Percentiles rank a stretch among this genome's conserved stretches.
These are phyloP conservation scores for Mesitornis unicolor DNA, from an alignment of 2,113 vertebrate genomes.

Conservation along the genomic window DNA sequence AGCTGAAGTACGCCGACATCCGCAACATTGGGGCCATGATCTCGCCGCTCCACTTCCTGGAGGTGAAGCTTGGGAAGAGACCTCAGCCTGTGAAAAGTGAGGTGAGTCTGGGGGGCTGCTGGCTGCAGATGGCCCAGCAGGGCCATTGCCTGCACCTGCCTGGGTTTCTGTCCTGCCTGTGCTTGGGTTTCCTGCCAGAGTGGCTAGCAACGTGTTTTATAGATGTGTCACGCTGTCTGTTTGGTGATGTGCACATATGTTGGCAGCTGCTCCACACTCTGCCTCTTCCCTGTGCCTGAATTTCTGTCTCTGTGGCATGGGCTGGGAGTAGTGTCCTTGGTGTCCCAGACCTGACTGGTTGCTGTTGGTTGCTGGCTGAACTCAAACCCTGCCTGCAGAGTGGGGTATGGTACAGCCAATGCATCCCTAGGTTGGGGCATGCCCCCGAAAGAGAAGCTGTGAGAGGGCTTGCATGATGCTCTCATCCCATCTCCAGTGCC, in stretches of 20 bases:
- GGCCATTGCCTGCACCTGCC: not conserved
- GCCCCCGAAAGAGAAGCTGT: rapidly evolving
- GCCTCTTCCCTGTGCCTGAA: not conserved
- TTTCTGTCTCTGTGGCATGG: not conserved
- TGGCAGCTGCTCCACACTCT: not conserved
- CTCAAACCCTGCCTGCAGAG: not conserved
- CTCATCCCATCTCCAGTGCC: not conserved
- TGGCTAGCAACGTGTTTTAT: rapidly evolving
- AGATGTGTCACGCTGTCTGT: not conserved
- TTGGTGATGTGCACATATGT: rapidly evolving
- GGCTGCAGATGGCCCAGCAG: not conserved
- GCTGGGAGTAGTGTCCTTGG: not conserved
- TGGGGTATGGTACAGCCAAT: not conserved
- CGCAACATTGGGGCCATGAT: constrained; percentile 90
- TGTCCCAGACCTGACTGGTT: not conserved
- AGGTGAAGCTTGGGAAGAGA: constrained; percentile 88
- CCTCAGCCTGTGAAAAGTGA: constrained; percentile 88
- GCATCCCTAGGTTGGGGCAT: rapidly evolving
- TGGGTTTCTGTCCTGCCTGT: not conserved
- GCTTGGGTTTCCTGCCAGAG: not conserved
- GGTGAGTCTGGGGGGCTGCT: constrained; percentile 68
- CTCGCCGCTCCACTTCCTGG: constrained; percentile 90
- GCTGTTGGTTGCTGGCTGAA: not conserved
- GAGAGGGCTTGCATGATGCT: not conserved
- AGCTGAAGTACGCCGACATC: constrained; percentile 88